Evolutionary conservation across 2,888 invertebrate genomes (phyloP), one percentile per base, ranked within the genome.

Genomic region (Cephonodes hylas): DNA sequence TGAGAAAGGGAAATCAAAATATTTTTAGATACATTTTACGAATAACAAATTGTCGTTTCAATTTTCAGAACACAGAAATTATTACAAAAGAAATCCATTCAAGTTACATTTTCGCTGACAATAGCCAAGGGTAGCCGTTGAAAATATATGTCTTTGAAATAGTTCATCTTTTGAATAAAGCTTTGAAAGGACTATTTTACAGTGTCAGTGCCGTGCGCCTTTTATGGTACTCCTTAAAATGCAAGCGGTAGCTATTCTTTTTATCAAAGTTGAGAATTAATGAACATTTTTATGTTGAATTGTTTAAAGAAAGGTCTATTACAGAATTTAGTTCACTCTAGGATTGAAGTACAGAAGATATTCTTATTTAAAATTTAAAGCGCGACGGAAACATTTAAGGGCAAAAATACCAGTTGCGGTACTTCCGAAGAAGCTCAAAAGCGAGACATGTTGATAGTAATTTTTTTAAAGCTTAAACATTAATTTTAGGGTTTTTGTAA

Each of bases 151-250:
- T 77, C 75, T 76, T 77, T 77, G 79, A 73, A 72, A 74, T 71
- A 74, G 74, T 74, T 69, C 67, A 69, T 70, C 65, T 74, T 71
- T 71, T 72, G 82, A 80, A 86, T 83, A 85, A 80, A 82, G 80
- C 79, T 82, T 84, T 86, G 81, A 81, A 81, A 77, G 67, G 76
- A 67, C 78, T 76, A 75, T 81, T 80, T 79, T 79, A 77, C 81
- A 79, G 83, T 80, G 83, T 83, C 84, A 79, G 80, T 81, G 82
- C 73, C 73, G 76, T 70, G 72, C 75, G 74, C 66, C 66, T 61
- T 61, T 69, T 58, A 62, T 62, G 58, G 46, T 64, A 63, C 5
- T 56, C 64, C 42, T 25, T 66, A 13, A 34, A 63, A 63, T 22
- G 66, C 34, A 53, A 69, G 73, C 67, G 64, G 22, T 20, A 69